A percentile compares a stretch with the other conserved stretches of the same genome.
Evolutionary conservation across 2,113 vertebrate species (phyloP).

Genomic region (Hyla sarda): DNA sequence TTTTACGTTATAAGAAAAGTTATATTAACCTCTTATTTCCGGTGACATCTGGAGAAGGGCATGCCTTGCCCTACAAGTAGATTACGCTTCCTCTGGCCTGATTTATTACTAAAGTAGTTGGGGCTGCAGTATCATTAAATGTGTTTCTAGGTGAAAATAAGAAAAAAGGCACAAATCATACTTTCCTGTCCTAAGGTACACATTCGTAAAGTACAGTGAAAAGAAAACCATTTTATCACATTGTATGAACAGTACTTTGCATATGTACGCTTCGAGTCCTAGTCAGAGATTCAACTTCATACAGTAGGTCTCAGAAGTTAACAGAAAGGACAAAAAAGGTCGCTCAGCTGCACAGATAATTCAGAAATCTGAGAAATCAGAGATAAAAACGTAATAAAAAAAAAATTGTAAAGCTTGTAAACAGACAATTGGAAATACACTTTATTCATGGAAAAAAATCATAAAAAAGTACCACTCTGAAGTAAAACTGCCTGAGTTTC

Average conservation of each 20-base stretch:
- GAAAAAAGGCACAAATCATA: conserved; percentile 58
- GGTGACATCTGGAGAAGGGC: not conserved
- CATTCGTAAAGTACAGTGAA: conserved; percentile 71
- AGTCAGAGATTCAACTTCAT: conserved; percentile 70
- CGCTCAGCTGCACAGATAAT: conserved; percentile 74
- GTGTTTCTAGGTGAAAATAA: conserved; percentile 16
- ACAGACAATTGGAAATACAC: conserved; percentile 83
- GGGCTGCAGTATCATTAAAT: not conserved
- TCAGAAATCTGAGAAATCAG: conserved; percentile 78
- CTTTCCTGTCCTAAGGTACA: conserved; percentile 73
- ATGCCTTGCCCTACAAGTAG: not conserved
- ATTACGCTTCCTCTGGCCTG: not conserved
- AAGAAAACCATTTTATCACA: conserved; percentile 58
- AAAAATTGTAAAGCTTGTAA: conserved; percentile 85
- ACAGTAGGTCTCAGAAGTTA: conserved; percentile 64
- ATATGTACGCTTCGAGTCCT: conserved; percentile 75
- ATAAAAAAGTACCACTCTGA: conserved; percentile 91
- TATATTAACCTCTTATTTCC: not conserved
- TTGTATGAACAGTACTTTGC: conserved; percentile 71
- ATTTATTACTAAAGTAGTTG: not conserved
- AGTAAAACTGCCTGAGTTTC: conserved; percentile 82
- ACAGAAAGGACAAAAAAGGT: conserved; percentile 67
- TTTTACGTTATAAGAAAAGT: not conserved
- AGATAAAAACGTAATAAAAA: conserved; percentile 59
- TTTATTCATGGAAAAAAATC: conserved; percentile 86